Evolutionary conservation across 2,888 invertebrate species (phyloP).

Genomic region (Clunio marinus): DNA sequence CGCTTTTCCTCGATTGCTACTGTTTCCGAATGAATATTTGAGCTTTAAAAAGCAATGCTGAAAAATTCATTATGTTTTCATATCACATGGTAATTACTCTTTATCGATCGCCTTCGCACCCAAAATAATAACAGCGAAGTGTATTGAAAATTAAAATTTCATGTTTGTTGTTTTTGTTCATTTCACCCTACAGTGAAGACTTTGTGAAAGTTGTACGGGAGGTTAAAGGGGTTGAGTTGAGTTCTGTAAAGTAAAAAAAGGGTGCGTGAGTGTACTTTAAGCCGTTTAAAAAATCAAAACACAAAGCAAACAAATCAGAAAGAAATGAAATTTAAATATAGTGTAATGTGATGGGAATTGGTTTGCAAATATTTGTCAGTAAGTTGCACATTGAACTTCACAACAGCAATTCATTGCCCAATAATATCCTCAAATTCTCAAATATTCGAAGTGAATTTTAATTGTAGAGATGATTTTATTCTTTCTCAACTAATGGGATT

Average conservation of each 20-base stretch:
- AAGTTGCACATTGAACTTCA: no score
- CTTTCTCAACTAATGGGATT: constrained; percentile 36
- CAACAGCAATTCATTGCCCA: no score
- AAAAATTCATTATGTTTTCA: constrained; percentile 38
- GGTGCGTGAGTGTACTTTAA: constrained; percentile 36
- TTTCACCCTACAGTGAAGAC: no score
- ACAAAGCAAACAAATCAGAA: constrained; percentile 36
- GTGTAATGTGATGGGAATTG: neutral
- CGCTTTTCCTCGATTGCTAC: neutral
- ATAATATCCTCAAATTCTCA: no score
- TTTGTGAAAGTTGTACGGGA: no score
- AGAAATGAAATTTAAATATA: constrained; percentile 26
- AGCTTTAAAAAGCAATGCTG: constrained; percentile 9
- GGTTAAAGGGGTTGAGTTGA: constrained; percentile 15
- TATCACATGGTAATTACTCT: constrained; percentile 38
- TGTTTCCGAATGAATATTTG: neutral
- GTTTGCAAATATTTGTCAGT: no score
- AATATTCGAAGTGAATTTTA: no score
- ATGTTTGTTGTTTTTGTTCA: constrained; percentile 18
- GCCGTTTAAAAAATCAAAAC: constrained; percentile 39
- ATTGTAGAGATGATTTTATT: no score
- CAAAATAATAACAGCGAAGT: neutral
- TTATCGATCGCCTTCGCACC: constrained; percentile 38
- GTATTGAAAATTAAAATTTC: constrained; percentile 38
- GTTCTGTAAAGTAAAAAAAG: no score